Percentiles rank a stretch among this genome's conserved stretches.
phyloP scores from a whole-genome alignment of 2,797 vertebrate species.

The Borostomias antarcticus region DNA sequence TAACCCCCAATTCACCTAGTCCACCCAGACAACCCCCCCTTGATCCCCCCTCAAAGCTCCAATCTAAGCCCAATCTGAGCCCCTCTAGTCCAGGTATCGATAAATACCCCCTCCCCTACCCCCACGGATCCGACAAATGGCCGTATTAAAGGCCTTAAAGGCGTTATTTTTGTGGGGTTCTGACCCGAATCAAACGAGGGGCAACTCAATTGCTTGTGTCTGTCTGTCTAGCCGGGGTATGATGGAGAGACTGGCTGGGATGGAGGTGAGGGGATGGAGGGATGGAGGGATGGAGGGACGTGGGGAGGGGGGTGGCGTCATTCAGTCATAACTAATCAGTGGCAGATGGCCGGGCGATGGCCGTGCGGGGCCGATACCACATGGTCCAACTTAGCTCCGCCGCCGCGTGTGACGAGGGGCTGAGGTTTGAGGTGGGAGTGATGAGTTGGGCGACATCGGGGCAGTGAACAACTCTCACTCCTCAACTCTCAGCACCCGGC shows the following conservation, averaged over 20 bases:
- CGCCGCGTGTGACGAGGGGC: conserved; percentile 26
- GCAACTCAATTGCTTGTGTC: conserved; percentile 57
- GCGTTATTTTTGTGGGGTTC: conserved; percentile 71
- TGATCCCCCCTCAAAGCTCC: conserved; percentile 15
- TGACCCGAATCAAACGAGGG: conserved; percentile 63
- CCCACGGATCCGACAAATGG: conserved; percentile 78
- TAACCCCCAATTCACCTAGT: conserved; percentile 71
- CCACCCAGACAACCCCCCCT: conserved; percentile 22
- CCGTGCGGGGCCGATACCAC: conserved; percentile 1
- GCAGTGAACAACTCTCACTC: conserved; percentile 45
- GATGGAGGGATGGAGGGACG: conserved; percentile 28
- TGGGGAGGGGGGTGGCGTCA: conserved; percentile 48
- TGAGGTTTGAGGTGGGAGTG: conserved; percentile 36
- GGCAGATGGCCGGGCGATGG: conserved; percentile 36
- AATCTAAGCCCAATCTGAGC: conserved; percentile 66
- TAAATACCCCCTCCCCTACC: conserved; percentile 69
- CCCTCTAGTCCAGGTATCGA: conserved; percentile 60
- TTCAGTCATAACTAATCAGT: conserved; percentile 64
- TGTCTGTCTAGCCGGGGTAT: conserved; percentile 45
- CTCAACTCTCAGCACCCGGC: conserved; percentile 51
- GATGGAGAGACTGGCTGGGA: conserved; percentile 58
- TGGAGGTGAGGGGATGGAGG: conserved; percentile 24
- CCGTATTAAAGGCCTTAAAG: conserved; percentile 75
- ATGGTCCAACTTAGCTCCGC: neutral
- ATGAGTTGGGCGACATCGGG: conserved; percentile 46